Conservation (phyloP, 2,888 invertebrate species). For the Flexamia atlantica region DNA sequence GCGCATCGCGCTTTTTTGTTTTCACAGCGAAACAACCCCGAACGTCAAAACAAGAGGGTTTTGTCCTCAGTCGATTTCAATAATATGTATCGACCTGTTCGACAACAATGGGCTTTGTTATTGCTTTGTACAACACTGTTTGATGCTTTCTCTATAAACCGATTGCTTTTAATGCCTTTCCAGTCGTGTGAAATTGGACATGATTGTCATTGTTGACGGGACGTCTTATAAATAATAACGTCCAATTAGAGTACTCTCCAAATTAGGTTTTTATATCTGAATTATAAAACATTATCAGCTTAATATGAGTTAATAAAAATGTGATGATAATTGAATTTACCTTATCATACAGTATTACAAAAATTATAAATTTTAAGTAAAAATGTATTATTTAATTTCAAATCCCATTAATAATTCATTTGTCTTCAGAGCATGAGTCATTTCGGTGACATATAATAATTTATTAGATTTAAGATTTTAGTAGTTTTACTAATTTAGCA, state of each 20-base stretch:
- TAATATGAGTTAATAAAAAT: too few relatives aligned
- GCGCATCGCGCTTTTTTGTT: constrained; percentile 10
- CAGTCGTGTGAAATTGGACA: neutral
- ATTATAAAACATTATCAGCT: too few relatives aligned
- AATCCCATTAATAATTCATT: too few relatives aligned
- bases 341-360: too few relatives aligned
- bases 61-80: constrained; percentile 37
- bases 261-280: neutral
- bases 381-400: too few relatives aligned
- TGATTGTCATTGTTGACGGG: neutral
- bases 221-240: neutral
- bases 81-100: constrained; percentile 37
- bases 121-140: constrained; percentile 19
- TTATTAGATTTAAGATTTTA: too few relatives aligned
- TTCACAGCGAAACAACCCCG: constrained; percentile 10
- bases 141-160: constrained; percentile 26
- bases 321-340: too few relatives aligned
- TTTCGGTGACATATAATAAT: too few relatives aligned
- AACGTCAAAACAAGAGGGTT: constrained; percentile 35
- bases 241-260: neutral
- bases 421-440: too few relatives aligned
- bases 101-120: constrained; percentile 12
- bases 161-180: constrained; percentile 29
- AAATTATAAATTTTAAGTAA: too few relatives aligned
- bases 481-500: too few relatives aligned